These are phyloP conservation scores for Corythornis madagascariensis DNA, from an alignment of 2,113 vertebrate species.

Conservation along the genomic window DNA sequence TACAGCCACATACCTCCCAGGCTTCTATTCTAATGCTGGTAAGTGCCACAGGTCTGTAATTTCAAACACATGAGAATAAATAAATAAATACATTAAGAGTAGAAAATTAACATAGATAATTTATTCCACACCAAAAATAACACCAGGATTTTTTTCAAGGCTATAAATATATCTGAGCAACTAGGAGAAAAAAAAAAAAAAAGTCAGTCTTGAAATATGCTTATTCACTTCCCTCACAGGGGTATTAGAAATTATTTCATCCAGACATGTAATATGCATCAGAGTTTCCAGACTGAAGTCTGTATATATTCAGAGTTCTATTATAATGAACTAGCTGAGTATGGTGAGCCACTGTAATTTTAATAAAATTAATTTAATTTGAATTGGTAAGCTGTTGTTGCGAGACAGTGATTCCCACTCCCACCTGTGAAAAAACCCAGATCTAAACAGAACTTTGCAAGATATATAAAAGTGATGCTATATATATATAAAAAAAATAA, in stretches of 20 bases:
- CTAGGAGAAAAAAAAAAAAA: neutral
- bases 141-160: neutral
- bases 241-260: neutral
- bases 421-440: neutral
- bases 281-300: slow-evolving; percentile 5
- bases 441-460: neutral
- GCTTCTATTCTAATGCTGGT: neutral
- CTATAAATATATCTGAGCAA: neutral
- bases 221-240: neutral
- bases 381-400: slow-evolving; percentile 29
- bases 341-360: neutral
- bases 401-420: slow-evolving; percentile 24
- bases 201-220: neutral
- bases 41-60: neutral
- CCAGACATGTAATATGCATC: neutral
- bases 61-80: neutral
- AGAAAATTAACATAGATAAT: neutral
- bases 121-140: neutral
- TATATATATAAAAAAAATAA: too few species aligned
- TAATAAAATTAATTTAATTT: slow-evolving; percentile 46
- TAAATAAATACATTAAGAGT: neutral
- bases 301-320: neutral
- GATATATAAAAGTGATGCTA: neutral
- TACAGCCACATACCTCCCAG: neutral
- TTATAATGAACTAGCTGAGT: neutral